Percentiles rank a stretch among this genome's conserved stretches.
These are phyloP conservation scores for Metaphire vulgaris DNA, from an alignment of 1,140 invertebrate genomes.

Conservation along the genomic window DNA sequence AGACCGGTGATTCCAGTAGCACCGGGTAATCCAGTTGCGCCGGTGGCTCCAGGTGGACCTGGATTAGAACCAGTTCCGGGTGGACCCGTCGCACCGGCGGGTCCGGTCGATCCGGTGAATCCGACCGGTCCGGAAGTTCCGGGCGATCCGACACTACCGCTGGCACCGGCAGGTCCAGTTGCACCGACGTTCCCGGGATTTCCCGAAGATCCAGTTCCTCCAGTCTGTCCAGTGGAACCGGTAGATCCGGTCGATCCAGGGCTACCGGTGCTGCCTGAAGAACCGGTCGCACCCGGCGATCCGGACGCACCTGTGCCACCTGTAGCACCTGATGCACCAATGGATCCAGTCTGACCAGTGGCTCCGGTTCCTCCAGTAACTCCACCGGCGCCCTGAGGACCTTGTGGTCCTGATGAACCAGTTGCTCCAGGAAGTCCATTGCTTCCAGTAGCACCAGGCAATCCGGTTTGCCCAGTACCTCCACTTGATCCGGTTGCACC, in stretches of 20 bases:
- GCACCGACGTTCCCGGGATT: not conserved
- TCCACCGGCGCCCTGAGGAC: not conserved
- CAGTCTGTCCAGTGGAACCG: not conserved
- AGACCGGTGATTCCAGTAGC: too few relatives aligned
- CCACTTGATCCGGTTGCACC: constrained; percentile 7
- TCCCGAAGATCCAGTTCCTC: not conserved
- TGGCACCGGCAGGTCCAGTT: not conserved
- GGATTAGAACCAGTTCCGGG: not conserved
- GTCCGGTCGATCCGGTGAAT: not conserved
- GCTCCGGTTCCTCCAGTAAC: not conserved
- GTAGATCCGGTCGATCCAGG: too few relatives aligned
- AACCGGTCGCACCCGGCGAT: too few relatives aligned
- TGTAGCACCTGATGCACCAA: too few relatives aligned
- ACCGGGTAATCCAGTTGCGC: constrained; percentile 9
- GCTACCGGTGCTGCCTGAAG: too few relatives aligned
- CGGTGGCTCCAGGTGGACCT: constrained; percentile 18
- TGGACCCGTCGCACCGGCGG: not conserved
- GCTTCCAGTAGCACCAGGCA: not conserved
- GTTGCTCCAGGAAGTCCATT: not conserved
- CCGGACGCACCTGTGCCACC: too few relatives aligned
- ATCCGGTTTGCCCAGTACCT: constrained; percentile 1
- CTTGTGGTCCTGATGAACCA: not conserved
- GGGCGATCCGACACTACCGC: not conserved
- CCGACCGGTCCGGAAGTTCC: not conserved
- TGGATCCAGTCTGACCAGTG: not conserved